These are phyloP conservation scores for Percopsis omiscomaycus DNA, from an alignment of 2,797 vertebrate genomes.

Conservation along the genomic window DNA sequence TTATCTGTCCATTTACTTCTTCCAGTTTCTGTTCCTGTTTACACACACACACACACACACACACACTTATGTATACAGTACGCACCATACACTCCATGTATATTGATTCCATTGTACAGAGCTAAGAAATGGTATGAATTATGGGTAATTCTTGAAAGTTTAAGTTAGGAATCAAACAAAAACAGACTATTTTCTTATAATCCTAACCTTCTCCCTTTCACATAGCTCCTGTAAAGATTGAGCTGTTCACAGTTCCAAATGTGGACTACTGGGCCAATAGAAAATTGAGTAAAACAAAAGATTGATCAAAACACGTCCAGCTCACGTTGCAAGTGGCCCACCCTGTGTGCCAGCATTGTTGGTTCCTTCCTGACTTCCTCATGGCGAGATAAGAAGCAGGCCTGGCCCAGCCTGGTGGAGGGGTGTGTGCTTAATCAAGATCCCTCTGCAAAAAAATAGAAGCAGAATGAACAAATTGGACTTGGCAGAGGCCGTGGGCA, in stretches of 20 bases:
- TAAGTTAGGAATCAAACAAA: neutral
- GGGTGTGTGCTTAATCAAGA: conserved; percentile 68
- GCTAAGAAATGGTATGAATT: neutral
- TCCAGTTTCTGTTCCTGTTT: conserved; percentile 8
- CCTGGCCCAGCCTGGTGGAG: conserved; percentile 41
- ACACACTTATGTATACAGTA: neutral
- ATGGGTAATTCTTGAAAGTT: neutral
- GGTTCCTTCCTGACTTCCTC: conserved; percentile 65
- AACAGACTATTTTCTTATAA: conserved; percentile 9
- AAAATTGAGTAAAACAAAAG: conserved; percentile 48
- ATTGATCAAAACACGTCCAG: conserved; percentile 16
- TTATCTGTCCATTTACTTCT: conserved; percentile 8
- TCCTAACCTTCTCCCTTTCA: neutral
- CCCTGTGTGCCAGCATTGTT: conserved; percentile 51
- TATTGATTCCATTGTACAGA: no score
- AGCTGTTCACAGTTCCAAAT: neutral
- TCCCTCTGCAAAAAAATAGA: conserved; percentile 50
- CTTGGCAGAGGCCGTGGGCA: conserved; percentile 47
- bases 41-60: neutral
- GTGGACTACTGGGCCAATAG: conserved; percentile 20
- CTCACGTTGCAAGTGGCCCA: conserved; percentile 38
- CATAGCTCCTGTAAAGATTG: neutral
- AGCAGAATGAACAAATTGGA: conserved; percentile 54
- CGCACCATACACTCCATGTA: no score
- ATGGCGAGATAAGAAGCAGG: conserved; percentile 58